Percentiles rank a stretch among this genome's conserved stretches.
phyloP scores from a whole-genome alignment of 1,140 invertebrate species.

The Pseudomyrmex pallidus region DNA sequence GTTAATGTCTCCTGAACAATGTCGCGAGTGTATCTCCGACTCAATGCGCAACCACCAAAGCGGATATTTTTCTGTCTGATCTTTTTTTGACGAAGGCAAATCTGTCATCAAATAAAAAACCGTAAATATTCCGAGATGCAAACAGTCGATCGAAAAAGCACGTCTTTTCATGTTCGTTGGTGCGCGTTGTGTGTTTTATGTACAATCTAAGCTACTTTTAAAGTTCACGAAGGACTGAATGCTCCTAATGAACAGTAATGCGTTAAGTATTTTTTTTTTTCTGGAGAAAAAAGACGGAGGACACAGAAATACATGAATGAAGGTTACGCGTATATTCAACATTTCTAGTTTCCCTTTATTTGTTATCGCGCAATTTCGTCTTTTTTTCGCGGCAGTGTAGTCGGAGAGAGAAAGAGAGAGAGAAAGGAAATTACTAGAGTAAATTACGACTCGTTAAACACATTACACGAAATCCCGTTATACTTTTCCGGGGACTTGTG shows the following conservation, averaged over 20 bases:
- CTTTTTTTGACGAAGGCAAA: neutral
- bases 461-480: conserved; percentile 43
- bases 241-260: neutral
- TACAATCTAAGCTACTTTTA: neutral
- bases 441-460: conserved; percentile 14
- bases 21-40: neutral
- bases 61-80: neutral
- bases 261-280: too few species aligned
- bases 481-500: neutral
- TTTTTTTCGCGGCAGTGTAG: neutral
- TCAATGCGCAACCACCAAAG: neutral
- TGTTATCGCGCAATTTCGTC: conserved; percentile 7
- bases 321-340: neutral
- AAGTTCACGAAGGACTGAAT: neutral
- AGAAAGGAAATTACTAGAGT: neutral
- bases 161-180: neutral
- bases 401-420: neutral
- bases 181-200: neutral
- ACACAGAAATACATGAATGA: neutral
- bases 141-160: neutral
- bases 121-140: neutral
- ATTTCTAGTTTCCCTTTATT: conserved; percentile 9
- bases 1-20: too few species aligned
- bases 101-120: neutral
- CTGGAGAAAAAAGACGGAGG: too few species aligned